phyloP scores from a whole-genome alignment of 92 coral and sea anemone species.

The Anthopleura xanthogrammica region DNA sequence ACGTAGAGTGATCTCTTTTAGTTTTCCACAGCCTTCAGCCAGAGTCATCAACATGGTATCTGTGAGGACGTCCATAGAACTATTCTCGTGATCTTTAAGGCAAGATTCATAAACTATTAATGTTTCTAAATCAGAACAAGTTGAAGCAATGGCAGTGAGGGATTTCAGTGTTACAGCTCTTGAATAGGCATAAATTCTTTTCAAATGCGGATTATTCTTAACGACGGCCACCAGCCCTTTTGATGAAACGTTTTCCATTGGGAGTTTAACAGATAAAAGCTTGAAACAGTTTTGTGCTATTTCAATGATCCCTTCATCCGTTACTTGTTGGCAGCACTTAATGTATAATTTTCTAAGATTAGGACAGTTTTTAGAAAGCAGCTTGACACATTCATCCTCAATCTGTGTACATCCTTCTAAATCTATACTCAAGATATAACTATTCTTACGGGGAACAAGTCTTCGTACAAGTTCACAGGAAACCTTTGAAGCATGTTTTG shows the following conservation, averaged over 20 bases:
- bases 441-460: conserved; percentile 71
- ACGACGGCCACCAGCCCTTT: conserved; percentile 74
- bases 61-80: conserved; percentile 63
- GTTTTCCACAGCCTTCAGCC: conserved; percentile 75
- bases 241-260: conserved; percentile 82
- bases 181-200: conserved; percentile 76
- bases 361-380: conserved; percentile 75
- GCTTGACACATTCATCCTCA: conserved; percentile 61
- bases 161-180: conserved; percentile 88
- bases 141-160: conserved; percentile 48
- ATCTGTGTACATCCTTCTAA: conserved; percentile 74
- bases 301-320: conserved; percentile 71
- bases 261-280: conserved; percentile 69
- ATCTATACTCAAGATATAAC: conserved; percentile 70
- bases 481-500: conserved; percentile 66
- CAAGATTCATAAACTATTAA: conserved; percentile 86
- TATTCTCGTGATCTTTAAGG: conserved; percentile 71
- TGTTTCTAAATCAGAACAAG: conserved; percentile 71
- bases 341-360: conserved; percentile 70
- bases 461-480: conserved; percentile 59
- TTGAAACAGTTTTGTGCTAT: conserved; percentile 79
- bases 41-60: conserved; percentile 80
- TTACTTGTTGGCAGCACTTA: conserved; percentile 69
- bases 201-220: conserved; percentile 65
- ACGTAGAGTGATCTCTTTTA: conserved; percentile 68